phyloP scores from a whole-genome alignment of 2,888 invertebrate genomes.

The Conomelus anceps region DNA sequence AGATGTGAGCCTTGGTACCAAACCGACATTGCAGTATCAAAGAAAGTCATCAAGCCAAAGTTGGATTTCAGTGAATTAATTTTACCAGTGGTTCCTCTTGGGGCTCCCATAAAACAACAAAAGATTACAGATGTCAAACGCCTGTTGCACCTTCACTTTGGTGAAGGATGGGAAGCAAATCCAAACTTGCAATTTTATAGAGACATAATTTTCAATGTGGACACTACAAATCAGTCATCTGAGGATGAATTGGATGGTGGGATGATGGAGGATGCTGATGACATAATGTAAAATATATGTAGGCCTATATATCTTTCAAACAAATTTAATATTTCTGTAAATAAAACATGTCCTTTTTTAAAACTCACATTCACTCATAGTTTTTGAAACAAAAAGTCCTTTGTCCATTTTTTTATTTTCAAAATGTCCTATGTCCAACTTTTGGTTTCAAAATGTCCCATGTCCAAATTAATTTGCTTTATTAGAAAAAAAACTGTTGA shows the following conservation, averaged over 20 bases:
- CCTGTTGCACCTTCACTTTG: neutral
- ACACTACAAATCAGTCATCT: neutral
- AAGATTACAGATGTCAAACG: neutral
- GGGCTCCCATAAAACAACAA: neutral
- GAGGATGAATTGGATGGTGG: neutral
- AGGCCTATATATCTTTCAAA: neutral
- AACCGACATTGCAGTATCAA: neutral
- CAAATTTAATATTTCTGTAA: neutral
- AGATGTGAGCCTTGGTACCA: neutral
- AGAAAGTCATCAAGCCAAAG: neutral
- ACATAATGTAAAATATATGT: neutral
- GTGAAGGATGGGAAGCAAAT: neutral
- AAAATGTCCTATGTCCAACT: neutral
- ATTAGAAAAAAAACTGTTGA: neutral
- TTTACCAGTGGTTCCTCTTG: neutral
- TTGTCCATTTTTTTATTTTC: conserved; percentile 18
- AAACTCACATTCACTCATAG: neutral
- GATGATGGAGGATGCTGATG: neutral
- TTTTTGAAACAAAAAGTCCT: neutral
- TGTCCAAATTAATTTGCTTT: neutral
- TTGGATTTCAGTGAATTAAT: neutral
- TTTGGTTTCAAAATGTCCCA: neutral
- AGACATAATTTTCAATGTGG: neutral
- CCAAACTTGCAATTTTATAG: neutral
- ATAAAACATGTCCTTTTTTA: neutral